These are phyloP conservation scores for Malthinus flaveolus DNA, from an alignment of 2,888 invertebrate species.

Conservation along the genomic window DNA sequence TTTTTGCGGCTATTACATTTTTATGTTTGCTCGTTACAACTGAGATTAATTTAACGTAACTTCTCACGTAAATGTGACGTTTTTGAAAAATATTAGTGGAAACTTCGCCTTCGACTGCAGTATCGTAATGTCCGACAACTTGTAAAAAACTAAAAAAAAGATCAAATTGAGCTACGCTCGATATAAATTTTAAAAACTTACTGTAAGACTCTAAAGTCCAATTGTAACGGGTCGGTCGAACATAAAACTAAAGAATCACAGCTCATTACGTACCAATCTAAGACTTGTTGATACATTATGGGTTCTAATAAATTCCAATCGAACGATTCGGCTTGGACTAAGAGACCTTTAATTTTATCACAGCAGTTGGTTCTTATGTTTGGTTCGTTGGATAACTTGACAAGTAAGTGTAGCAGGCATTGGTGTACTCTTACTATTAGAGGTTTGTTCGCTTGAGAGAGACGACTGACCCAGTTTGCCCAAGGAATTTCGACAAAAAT, in stretches of 20 bases:
- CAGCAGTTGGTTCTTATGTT: slow-evolving; percentile 64
- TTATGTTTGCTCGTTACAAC: slow-evolving; percentile 61
- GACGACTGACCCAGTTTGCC: slow-evolving; percentile 62
- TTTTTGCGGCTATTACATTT: slow-evolving; percentile 55
- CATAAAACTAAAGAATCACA: slow-evolving; percentile 72
- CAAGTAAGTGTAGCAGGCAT: slow-evolving; percentile 68
- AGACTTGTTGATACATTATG: slow-evolving; percentile 63
- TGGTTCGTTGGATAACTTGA: slow-evolving; percentile 74
- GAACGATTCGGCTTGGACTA: slow-evolving; percentile 65
- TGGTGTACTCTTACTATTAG: slow-evolving; percentile 59
- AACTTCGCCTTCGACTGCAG: slow-evolving; percentile 52
- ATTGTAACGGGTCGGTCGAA: slow-evolving; percentile 57
- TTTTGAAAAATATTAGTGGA: slow-evolving; percentile 55
- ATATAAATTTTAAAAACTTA: slow-evolving; percentile 42
- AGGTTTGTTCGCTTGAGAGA: slow-evolving; percentile 51
- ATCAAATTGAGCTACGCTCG: too few relatives aligned
- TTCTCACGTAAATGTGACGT: slow-evolving; percentile 64
- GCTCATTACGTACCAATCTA: slow-evolving; percentile 76
- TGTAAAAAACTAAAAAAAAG: slow-evolving; percentile 60
- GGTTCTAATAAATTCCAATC: slow-evolving; percentile 69
- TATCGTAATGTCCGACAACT: slow-evolving; percentile 62
- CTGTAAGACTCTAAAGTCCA: slow-evolving; percentile 65
- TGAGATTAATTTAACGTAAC: slow-evolving; percentile 62
- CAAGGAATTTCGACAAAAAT: slow-evolving; percentile 71
- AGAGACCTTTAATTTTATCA: slow-evolving; percentile 50